Evolutionary conservation across 1,140 invertebrate genomes (phyloP), one percentile per base, ranked within the genome.

Genomic region (Hermatobates lingyangjiaoensis): DNA sequence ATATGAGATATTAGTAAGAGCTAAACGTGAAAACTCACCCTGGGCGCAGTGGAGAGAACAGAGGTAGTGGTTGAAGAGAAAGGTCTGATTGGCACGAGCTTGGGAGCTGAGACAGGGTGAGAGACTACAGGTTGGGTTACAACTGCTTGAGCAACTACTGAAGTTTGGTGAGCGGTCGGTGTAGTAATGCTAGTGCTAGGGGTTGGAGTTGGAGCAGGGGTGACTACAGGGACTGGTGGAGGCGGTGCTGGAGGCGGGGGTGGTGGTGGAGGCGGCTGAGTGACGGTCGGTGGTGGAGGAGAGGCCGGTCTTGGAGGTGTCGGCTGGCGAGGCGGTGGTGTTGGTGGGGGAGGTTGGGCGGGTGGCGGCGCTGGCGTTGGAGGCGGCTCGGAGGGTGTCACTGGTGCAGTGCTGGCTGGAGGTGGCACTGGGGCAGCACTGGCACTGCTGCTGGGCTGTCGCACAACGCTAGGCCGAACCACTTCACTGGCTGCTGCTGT

Each of bases 111-210:
- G 3, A 45, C 45, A 20, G 34, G 20, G 40, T 25, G 5, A 18
- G 65, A 62, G 42, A 59, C 62, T 21, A 58, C 51, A 38, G 62
- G 28, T 5, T 23, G 27, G 28, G 20, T 34, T 28, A 27, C 12
- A 25, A 18, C 15, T 15, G 46, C 12, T 28, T 48, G n/a, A 23
- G 46, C 2, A 15, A 48, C 26, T 20, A n/a, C n/a, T 34, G 7
- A 7, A 42, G 39, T 14, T 20, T 42, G 14, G 7, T 7, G 7
- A 34, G n/a, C n/a, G 30, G 7, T 34, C 30, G n/a, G n/a, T n/a
- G n/a, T n/a, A n/a, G n/a, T n/a, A n/a, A n/a, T n/a, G n/a, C n/a
- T n/a, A n/a, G n/a, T n/a, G n/a, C n/a, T n/a, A n/a, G n/a, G n/a
- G n/a, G n/a, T n/a, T n/a, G n/a, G n/a, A n/a, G n/a, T n/a, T 34